Evolutionary conservation across 1,140 invertebrate species (phyloP), one percentile per base, ranked within the genome.

Genomic region (Solenopsis fugax): DNA sequence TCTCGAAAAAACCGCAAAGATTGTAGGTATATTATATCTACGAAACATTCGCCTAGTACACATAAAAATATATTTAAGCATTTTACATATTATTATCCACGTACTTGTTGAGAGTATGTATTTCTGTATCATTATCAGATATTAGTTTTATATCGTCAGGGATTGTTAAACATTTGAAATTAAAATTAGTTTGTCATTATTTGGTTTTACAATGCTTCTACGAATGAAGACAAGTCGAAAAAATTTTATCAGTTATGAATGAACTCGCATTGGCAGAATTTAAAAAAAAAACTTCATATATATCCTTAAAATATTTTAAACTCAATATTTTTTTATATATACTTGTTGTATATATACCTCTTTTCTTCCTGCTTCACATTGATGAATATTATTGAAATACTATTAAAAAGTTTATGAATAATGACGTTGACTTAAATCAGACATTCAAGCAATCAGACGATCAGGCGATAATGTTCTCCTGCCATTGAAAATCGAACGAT

Each of bases 11-110:
- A 91, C 91, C 73, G 92, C 87, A 88, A 87, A 93, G 86, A 92
- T 90, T 90, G 71, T 93, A 94, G 94, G 94, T 95, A 94, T 85
- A 92, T 71, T 88, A 80, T 92, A 92, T 56, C 87, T 93, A 93
- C 69, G 78, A 89, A 89, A 90, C 82, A 87, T 92, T 92, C 89
- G 92, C 88, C 90, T 92, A 92, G 92, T 67, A 90, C 21, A 89
- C 58, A 86, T n/a, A 60, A 65, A 87, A 77, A 48, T 91, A 86
- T 92, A 92, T 87, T 91, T 87, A 90, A 91, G 86, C 90, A 87
- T 92, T 91, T 91, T 78, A 90, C 82, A 85, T 88, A 89, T 85
- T 86, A 87, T 86, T 91, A 90, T 56, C 88, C 86, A 77, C 52
- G 69, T 78, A 88, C 62, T 90, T 92, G 91, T 92, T 92, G 71